Evolutionary conservation across 2,888 invertebrate species (phyloP), one percentile per base, ranked within the genome.

Genomic region (Cordilura impudica): DNA sequence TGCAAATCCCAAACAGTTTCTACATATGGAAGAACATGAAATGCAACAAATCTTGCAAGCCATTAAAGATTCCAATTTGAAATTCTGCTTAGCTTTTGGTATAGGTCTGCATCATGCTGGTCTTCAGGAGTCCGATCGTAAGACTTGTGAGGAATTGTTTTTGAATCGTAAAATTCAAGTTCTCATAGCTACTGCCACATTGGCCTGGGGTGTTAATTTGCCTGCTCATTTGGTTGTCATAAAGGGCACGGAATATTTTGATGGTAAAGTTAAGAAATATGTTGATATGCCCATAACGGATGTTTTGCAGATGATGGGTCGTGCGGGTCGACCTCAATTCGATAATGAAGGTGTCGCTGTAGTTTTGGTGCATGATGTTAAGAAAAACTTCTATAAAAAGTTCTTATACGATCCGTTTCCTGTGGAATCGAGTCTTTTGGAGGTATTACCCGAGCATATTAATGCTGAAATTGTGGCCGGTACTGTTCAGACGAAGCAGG

Each of bases 271-370:
- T 26, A 96, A 97, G 88, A 93, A 98, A 83, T 99, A 99, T 90
- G 97, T 99, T 8, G 99, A 99, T 87, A 99, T 99, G 95, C 99
- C 99, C 0, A 98, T 99, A 60, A 99, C 99, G 0, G 99, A 99
- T 90, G 98, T 99, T 0, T 91, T 99, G 72, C 99, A 99, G 91
- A 99, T 99, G 99, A 99, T 99, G 95, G 99, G 99, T 1, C 92
- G 99, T 71, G 99, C 99, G 72, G 99, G 99, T 0, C 92, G 99
- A 66, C 99, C 99, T 0, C 96, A 99, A 91, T 99, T 94, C 87
- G 99, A 99, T 90, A 95, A 95, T 84, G 95, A 96, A 84, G 99
- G 96, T 0, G 94, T 96, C 0, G 96, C 96, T 0, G 95, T 96
- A 4, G 95, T 96, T 1, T 90, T 96, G 81, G 96, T 99, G 0